Evolutionary conservation across 2,888 invertebrate species (phyloP).

Genomic region (Dicyrtomina minuta): DNA sequence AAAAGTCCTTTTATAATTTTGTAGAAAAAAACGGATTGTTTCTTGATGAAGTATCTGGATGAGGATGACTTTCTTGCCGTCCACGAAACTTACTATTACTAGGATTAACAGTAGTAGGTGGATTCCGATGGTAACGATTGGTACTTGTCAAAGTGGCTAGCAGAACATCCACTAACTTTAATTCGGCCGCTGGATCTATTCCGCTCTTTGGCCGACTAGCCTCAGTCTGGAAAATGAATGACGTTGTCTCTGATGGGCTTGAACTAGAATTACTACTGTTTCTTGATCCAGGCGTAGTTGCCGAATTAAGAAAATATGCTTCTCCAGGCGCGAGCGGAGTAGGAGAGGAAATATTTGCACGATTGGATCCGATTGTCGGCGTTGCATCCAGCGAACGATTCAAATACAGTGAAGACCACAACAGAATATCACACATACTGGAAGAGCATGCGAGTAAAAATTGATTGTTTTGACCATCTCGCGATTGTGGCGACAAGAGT

Average conservation of each 20-base stretch:
- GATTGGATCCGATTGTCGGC: background rate
- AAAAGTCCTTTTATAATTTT: background rate
- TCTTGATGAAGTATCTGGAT: background rate
- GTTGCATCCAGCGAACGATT: constrained; percentile 36
- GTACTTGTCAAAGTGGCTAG: constrained; percentile 38
- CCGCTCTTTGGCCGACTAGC: constrained; percentile 27
- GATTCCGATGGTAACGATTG: constrained; percentile 32
- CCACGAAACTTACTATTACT: background rate
- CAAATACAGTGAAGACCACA: constrained; percentile 47
- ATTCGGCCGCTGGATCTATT: constrained; percentile 38
- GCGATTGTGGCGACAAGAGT: constrained; percentile 33
- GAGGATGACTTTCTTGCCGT: constrained; percentile 32
- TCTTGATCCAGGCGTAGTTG: background rate
- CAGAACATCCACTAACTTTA: constrained; percentile 43
- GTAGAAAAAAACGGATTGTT: constrained; percentile 23
- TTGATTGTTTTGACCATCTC: constrained; percentile 13
- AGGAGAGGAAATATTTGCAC: constrained; percentile 17
- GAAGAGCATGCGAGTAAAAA: constrained; percentile 39
- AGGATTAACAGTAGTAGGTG: background rate
- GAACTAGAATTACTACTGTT: constrained; percentile 9
- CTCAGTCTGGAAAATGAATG: constrained; percentile 24
- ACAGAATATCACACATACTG: constrained; percentile 42
- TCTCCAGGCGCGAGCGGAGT: constrained; percentile 23
- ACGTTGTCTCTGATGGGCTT: constrained; percentile 21
- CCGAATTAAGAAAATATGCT: background rate